Percentiles rank a stretch among this genome's conserved stretches.
Evolutionary conservation across 2,888 invertebrate genomes (phyloP).

Genomic region (Lepidocyrtinus sp.): DNA sequence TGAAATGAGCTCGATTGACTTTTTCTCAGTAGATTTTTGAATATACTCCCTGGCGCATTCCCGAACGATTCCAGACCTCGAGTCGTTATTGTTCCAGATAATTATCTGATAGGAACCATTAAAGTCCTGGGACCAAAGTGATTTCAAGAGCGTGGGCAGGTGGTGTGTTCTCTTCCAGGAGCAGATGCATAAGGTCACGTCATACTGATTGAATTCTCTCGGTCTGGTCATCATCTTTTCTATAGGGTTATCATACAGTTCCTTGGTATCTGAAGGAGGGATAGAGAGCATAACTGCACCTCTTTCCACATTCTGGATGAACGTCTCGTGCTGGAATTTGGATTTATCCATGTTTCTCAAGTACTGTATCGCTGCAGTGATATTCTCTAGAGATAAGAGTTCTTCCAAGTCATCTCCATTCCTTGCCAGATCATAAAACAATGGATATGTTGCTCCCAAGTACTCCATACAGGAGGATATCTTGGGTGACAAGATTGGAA

Average conservation of each 20-base stretch:
- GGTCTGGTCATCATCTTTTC: neutral
- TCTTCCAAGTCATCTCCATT: slow-evolving; percentile 6
- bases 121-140: slow-evolving; percentile 59
- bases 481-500: slow-evolving; percentile 48
- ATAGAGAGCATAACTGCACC: slow-evolving; percentile 48
- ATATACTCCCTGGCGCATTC: slow-evolving; percentile 32
- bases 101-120: slow-evolving; percentile 53
- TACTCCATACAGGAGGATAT: slow-evolving; percentile 48
- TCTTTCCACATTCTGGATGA: slow-evolving; percentile 30
- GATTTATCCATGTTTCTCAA: slow-evolving; percentile 55
- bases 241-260: neutral
- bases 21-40: neutral
- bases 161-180: slow-evolving; percentile 61
- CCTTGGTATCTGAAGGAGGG: slow-evolving; percentile 38
- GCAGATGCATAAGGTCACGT: slow-evolving; percentile 60
- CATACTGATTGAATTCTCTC: slow-evolving; percentile 23
- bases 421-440: slow-evolving; percentile 41
- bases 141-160: slow-evolving; percentile 43
- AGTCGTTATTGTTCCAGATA: slow-evolving; percentile 61
- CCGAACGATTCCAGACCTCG: slow-evolving; percentile 37
- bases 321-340: slow-evolving; percentile 20
- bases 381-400: slow-evolving; percentile 44
- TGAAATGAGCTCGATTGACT: slow-evolving; percentile 42
- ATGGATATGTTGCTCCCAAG: slow-evolving; percentile 51
- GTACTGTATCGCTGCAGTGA: slow-evolving; percentile 45